A percentile compares a stretch with the other conserved stretches of the same genome.
These are phyloP conservation scores for Sceloporus tristichus DNA, from an alignment of 2,113 vertebrate genomes.

Conservation along the genomic window DNA sequence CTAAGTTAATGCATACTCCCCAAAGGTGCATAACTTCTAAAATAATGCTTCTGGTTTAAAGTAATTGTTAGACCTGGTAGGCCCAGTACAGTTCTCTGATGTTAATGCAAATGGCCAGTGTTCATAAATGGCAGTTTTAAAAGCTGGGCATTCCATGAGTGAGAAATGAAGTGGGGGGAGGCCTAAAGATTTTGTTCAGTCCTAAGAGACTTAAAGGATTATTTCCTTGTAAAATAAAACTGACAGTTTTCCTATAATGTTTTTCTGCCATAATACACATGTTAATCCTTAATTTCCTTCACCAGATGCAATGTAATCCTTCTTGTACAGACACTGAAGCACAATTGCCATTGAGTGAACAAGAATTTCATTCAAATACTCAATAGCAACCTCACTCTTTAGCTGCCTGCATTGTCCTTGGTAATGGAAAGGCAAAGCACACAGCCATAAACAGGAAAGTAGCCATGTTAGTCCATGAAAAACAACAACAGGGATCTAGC, in stretches of 20 bases:
- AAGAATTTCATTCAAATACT: neutral
- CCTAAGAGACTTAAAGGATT: slow-evolving; percentile 73
- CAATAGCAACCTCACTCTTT: neutral
- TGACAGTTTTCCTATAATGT: slow-evolving; percentile 64
- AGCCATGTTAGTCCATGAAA: neutral
- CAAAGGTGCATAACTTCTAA: neutral
- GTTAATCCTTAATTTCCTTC: slow-evolving; percentile 72
- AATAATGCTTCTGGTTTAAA: slow-evolving; percentile 1
- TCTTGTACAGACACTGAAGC: slow-evolving; percentile 55
- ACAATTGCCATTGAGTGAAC: slow-evolving; percentile 46
- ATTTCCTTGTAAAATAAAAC: slow-evolving; percentile 71
- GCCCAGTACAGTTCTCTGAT: neutral
- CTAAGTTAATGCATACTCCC: neutral
- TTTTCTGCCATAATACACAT: slow-evolving; percentile 57
- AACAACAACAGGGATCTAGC: too few relatives aligned
- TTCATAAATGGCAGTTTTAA: slow-evolving; percentile 16
- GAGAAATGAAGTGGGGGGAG: slow-evolving; percentile 18
- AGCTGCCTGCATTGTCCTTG: neutral
- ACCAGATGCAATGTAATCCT: slow-evolving; percentile 66
- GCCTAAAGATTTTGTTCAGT: slow-evolving; percentile 54
- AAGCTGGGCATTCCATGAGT: slow-evolving; percentile 38
- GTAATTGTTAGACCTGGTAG: neutral
- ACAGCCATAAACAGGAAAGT: neutral
- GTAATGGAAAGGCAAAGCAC: neutral
- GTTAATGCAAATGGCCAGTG: neutral